Evolutionary conservation across 53 echinoderm and acorn worm genomes (phyloP), one percentile per base, ranked within the genome.

Genomic region (Apostichopus leukothele): DNA sequence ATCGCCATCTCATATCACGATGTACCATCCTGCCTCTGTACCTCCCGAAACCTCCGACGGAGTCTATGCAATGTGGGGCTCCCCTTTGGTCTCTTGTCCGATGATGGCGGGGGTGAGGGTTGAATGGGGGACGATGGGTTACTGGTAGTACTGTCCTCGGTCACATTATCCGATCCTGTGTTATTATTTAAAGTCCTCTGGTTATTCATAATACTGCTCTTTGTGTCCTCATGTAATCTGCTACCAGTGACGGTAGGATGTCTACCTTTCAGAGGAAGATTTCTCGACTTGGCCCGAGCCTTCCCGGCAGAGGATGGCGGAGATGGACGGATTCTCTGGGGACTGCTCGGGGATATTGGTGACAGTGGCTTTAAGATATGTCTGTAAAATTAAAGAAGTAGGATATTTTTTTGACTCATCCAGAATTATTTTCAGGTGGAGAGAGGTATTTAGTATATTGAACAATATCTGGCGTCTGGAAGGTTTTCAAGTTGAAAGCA

Each of bases 91-190:
- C 86, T 86, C 51, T 91, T 90, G 5, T 0, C 39, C 3, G 92
- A 94, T 60, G 98, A 95, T 52, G 98, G 92, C 4, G 98, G 98
- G 2, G 95, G 98, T 5, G 98, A 97, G 22, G 98, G 98, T 20
- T 73, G 90, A n/a, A 93, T 60, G 10, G 88, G 86, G 27, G 93
- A 68, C 0, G 93, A 86, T 51, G 88, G 26, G 20, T 14, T 6
- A 18, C 71, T 18, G 67, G 27, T 52, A 27, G 39, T 53, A 23
- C 25, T 75, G 7, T 57, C 66, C 22, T 26, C 57, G 52, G 89
- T 86, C 74, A 21, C 67, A 25, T 50, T 86, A n/a, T 86, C 67
- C 0, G 51, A 27, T 7, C 20, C 39, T 5, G 12, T 86, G 51
- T 68, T 67, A 61, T 21, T 16, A 86, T 11, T 86, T 86, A 86